Percentiles rank a stretch among this genome's conserved stretches.
Evolutionary conservation across 2,113 vertebrate genomes (phyloP).

Genomic region (Hippoglossus stenolepis): DNA sequence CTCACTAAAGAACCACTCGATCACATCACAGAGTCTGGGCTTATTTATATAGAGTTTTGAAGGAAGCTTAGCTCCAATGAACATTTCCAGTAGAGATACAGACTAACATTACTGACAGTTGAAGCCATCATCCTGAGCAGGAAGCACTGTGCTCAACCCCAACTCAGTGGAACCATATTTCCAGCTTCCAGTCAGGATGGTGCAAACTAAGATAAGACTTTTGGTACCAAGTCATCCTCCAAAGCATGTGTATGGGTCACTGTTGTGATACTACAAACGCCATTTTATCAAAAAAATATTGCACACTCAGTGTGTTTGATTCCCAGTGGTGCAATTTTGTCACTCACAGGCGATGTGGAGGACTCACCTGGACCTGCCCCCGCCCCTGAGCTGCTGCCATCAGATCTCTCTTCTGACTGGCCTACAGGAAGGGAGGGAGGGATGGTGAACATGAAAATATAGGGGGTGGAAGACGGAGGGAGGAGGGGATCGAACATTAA

Average conservation of each 20-base stretch:
- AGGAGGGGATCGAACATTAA: slow-evolving; percentile 57
- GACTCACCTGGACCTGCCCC: slow-evolving; percentile 86
- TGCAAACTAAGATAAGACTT: background rate
- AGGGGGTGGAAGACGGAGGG: slow-evolving; percentile 52
- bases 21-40: background rate
- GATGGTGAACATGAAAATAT: slow-evolving; percentile 78
- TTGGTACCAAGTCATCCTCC: background rate
- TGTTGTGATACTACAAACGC: background rate
- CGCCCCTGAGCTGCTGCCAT: slow-evolving; percentile 82
- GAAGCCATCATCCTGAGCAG: background rate
- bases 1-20: background rate
- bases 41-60: background rate
- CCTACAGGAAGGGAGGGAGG: slow-evolving; percentile 83
- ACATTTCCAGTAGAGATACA: background rate
- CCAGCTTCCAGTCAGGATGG: background rate
- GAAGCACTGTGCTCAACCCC: background rate
- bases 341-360: slow-evolving; percentile 49
- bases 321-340: slow-evolving; percentile 36
- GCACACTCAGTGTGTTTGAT: slow-evolving; percentile 25
- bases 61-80: no score
- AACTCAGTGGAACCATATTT: background rate
- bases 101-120: background rate
- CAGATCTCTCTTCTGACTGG: slow-evolving; percentile 86
- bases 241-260: slow-evolving; percentile 17
- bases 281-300: background rate